Percentiles rank a stretch among this genome's conserved stretches.
phyloP scores from a whole-genome alignment of 2,888 invertebrate species.

The Colletes collaris region DNA sequence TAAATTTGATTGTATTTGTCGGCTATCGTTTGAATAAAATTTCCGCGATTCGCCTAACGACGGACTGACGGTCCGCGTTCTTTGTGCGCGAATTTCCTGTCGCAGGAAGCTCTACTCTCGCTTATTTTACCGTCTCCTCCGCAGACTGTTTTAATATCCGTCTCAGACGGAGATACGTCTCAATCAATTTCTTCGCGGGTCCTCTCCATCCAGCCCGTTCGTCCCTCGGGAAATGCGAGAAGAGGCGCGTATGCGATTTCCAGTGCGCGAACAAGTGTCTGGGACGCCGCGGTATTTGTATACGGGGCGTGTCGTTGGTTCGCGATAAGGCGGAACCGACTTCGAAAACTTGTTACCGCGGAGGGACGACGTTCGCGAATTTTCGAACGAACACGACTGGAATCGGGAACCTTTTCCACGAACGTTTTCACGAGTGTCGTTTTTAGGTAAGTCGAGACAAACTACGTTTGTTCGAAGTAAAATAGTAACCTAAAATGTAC shows the following conservation, averaged over 20 bases:
- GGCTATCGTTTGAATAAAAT: too few relatives aligned
- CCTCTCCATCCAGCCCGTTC: slow-evolving; percentile 31
- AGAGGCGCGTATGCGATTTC: slow-evolving; percentile 22
- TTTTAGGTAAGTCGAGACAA: background rate
- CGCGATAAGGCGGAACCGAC: slow-evolving; percentile 25
- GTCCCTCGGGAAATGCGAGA: slow-evolving; percentile 61
- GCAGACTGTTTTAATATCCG: slow-evolving; percentile 74
- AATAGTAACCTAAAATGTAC: too few relatives aligned
- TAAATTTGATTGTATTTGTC: too few relatives aligned
- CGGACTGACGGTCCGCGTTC: slow-evolving; percentile 16
- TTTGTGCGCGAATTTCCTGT: background rate
- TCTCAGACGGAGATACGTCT: slow-evolving; percentile 73
- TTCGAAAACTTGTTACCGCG: slow-evolving; percentile 43
- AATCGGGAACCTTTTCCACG: background rate
- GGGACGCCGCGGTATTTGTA: slow-evolving; percentile 32
- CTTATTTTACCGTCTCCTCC: slow-evolving; percentile 55
- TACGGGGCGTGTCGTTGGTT: slow-evolving; percentile 5
- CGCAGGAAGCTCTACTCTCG: slow-evolving; percentile 31
- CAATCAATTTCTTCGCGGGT: slow-evolving; percentile 74
- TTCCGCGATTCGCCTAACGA: too few relatives aligned
- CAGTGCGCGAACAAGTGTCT: slow-evolving; percentile 50
- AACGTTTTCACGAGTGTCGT: background rate
- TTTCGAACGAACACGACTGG: slow-evolving; percentile 1
- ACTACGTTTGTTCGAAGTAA: too few relatives aligned
- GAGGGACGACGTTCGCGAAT: slow-evolving; percentile 1